A percentile compares a stretch with the other conserved stretches of the same genome.
Evolutionary conservation across 2,113 vertebrate species (phyloP).

Genomic region (Dolichallabes microphthalmus): DNA sequence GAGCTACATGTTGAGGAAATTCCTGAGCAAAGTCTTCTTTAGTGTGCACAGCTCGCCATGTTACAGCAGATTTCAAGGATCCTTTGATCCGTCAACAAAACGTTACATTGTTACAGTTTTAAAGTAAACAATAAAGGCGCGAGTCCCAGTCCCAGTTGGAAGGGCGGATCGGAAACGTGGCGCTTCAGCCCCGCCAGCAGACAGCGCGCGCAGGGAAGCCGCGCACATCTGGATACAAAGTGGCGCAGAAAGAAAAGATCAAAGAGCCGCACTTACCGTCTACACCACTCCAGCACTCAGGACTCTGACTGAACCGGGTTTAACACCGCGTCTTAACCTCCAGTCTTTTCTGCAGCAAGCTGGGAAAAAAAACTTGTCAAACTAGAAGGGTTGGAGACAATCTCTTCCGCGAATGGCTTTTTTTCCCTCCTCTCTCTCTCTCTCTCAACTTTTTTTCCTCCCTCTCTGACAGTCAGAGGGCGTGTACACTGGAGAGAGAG

Average conservation of each 20-base stretch:
- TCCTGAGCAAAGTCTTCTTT: not conserved
- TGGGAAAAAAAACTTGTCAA: conserved; percentile 69
- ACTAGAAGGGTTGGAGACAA: conserved; percentile 69
- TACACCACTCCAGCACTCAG: conserved; percentile 53
- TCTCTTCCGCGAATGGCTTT: conserved; percentile 77
- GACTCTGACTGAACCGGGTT: conserved; percentile 58
- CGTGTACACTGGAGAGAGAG: conserved; percentile 70
- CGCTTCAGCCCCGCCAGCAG: conserved; percentile 46
- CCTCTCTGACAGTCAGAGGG: conserved; percentile 73
- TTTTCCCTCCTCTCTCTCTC: conserved; percentile 33
- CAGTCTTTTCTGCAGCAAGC: conserved; percentile 46
- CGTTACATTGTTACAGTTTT: not conserved
- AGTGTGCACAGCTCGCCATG: not conserved
- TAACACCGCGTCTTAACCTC: conserved; percentile 57
- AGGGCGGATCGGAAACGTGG: conserved; percentile 71
- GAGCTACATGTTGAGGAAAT: not conserved
- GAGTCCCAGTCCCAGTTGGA: conserved; percentile 22
- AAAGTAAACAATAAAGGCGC: not conserved
- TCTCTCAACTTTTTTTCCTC: conserved; percentile 60
- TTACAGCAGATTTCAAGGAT: too few relatives aligned
- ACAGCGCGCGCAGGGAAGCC: not conserved
- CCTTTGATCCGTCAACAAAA: not conserved
- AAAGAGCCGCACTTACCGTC: conserved; percentile 66
- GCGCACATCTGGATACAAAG: not conserved
- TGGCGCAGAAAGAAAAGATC: not conserved